A percentile compares a stretch with the other conserved stretches of the same genome.
Conservation (phyloP, 2,888 invertebrate species). For the Beris chalybata region DNA sequence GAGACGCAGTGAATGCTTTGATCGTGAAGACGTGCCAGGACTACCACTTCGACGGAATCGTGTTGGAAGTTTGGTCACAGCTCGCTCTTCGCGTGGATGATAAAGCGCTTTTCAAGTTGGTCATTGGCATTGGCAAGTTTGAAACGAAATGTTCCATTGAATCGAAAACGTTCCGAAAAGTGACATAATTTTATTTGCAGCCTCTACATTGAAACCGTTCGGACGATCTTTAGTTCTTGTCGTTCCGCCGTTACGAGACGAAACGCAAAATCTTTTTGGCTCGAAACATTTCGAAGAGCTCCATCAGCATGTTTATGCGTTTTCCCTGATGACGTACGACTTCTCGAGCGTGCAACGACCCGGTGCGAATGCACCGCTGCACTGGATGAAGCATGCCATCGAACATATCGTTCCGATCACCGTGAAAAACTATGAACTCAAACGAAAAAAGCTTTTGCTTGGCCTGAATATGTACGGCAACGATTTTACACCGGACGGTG, state of each 20-base stretch:
- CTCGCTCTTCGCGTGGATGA: conserved; percentile 67
- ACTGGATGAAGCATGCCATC: conserved; percentile 80
- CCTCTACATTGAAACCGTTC: conserved; percentile 61
- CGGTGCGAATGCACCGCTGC: conserved; percentile 86
- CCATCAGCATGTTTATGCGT: conserved; percentile 75
- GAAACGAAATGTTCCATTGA: background rate
- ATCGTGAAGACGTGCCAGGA: conserved; percentile 72
- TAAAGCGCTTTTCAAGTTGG: conserved; percentile 62
- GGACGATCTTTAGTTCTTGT: conserved; percentile 66
- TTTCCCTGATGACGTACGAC: conserved; percentile 97
- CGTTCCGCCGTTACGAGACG: conserved; percentile 69
- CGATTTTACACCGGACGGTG: conserved; percentile 79
- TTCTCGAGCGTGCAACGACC: conserved; percentile 81
- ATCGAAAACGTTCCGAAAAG: too few relatives aligned
- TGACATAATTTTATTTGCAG: conserved; percentile 51
- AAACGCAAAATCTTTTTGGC: conserved; percentile 68
- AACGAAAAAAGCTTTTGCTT: conserved; percentile 77
- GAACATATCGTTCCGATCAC: conserved; percentile 69
- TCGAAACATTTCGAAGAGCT: conserved; percentile 76
- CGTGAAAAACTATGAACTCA: conserved; percentile 55
- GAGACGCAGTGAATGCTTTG: conserved; percentile 67
- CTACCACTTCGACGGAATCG: conserved; percentile 85
- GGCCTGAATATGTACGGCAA: conserved; percentile 95
- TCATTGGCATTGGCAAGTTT: conserved; percentile 65
- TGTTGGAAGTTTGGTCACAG: conserved; percentile 89